Conservation (phyloP, 2,888 invertebrate species). For the Folsomia manolachei region DNA sequence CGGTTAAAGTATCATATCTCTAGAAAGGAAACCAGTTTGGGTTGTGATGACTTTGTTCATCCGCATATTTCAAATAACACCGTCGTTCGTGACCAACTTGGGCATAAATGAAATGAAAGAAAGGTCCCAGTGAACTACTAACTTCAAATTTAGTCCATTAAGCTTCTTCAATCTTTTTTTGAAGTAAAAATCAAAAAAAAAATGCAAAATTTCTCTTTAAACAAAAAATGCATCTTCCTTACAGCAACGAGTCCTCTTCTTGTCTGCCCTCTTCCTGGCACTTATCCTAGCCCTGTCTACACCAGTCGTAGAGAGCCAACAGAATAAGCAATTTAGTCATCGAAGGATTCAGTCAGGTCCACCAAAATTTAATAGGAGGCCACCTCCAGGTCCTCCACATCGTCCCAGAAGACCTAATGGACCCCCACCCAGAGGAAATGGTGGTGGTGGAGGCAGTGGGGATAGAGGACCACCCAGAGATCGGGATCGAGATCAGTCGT, state of each 20-base stretch:
- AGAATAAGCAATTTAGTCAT: slow-evolving; percentile 14
- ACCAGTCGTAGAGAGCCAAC: background rate
- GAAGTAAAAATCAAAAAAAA: no score
- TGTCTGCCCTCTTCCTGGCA: background rate
- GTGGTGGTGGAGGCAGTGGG: background rate
- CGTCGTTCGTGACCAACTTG: background rate
- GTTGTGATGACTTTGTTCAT: background rate
- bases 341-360: slow-evolving; percentile 18
- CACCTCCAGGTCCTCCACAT: background rate
- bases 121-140: background rate
- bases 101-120: background rate
- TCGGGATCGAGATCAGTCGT: background rate
- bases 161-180: background rate
- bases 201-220: background rate
- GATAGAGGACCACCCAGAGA: background rate
- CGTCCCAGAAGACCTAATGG: background rate
- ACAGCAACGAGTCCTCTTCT: background rate
- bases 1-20: no score
- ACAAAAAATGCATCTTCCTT: background rate
- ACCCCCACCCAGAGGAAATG: background rate
- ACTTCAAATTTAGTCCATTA: background rate
- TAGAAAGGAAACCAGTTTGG: background rate
- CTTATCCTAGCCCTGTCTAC: background rate
- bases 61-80: background rate
- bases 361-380: slow-evolving; percentile 9